Evolutionary conservation across 2,888 invertebrate species (phyloP).

Genomic region (Harpalus rubripes): DNA sequence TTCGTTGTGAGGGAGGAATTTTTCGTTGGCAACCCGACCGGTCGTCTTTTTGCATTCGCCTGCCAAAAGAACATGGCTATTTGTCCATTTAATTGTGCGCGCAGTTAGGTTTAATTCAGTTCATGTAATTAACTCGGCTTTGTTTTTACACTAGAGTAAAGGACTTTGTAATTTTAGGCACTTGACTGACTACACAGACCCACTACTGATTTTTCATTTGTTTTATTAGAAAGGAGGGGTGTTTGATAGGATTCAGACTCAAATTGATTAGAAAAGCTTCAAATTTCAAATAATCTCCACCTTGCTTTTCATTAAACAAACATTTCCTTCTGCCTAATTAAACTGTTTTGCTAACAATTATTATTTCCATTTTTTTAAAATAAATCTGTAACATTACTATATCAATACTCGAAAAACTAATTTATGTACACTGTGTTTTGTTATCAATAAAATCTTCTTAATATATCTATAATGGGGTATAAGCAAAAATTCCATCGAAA

Average conservation of each 20-base stretch:
- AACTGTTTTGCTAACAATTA: conserved; percentile 13
- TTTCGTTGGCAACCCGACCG: conserved; percentile 28
- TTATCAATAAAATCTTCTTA: no score
- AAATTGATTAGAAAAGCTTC: conserved; percentile 48
- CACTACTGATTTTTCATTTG: conserved; percentile 49
- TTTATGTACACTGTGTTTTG: no score
- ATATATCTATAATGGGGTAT: no score
- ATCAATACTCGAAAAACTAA: no score
- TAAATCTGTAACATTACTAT: no score
- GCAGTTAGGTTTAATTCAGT: conserved; percentile 55
- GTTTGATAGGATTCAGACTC: background rate
- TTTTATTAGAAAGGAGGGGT: conserved; percentile 32
- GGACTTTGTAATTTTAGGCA: conserved; percentile 57
- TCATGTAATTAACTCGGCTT: conserved; percentile 62
- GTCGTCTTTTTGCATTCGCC: conserved; percentile 50
- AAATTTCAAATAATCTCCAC: conserved; percentile 34
- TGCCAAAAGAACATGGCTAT: conserved; percentile 56
- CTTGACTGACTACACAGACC: conserved; percentile 48
- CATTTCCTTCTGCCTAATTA: background rate
- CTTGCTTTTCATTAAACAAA: background rate
- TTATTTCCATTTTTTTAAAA: background rate
- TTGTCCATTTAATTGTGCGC: conserved; percentile 63
- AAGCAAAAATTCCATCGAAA: no score
- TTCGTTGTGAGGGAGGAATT: conserved; percentile 30
- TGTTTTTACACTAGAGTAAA: conserved; percentile 57